phyloP scores from a whole-genome alignment of 2,888 invertebrate species.

The Siphonodentalium dalli region DNA sequence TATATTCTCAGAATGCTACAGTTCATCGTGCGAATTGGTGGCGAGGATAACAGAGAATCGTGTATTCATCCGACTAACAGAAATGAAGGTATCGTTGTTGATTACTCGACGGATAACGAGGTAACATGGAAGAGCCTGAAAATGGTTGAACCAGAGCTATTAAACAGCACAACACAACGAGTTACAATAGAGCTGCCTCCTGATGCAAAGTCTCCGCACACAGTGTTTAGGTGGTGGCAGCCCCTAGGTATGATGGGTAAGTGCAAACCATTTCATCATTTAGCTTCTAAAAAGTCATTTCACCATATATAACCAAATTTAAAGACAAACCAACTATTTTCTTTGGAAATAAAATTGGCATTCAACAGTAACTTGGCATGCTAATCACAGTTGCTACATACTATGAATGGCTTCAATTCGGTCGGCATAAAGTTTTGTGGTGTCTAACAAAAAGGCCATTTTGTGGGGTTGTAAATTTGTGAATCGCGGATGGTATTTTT shows the following conservation, averaged over 20 bases:
- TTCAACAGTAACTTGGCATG: too few species aligned
- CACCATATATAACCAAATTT: too few species aligned
- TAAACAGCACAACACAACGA: slow-evolving; percentile 45
- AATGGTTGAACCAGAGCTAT: slow-evolving; percentile 51
- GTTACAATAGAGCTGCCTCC: slow-evolving; percentile 57
- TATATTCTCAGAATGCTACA: slow-evolving; percentile 55
- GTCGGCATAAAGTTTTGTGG: too few species aligned
- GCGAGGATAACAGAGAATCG: slow-evolving; percentile 36
- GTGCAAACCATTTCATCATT: neutral
- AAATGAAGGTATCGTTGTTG: slow-evolving; percentile 60
- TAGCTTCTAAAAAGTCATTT: too few species aligned
- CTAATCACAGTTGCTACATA: too few species aligned
- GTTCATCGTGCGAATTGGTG: slow-evolving; percentile 60
- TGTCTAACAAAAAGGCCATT: too few species aligned
- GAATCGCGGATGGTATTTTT: too few species aligned
- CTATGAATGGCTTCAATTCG: too few species aligned
- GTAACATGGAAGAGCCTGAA: slow-evolving; percentile 59
- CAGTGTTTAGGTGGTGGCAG: slow-evolving; percentile 66
- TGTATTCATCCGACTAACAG: slow-evolving; percentile 51
- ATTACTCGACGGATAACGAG: slow-evolving; percentile 62
- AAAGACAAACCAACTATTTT: too few species aligned
- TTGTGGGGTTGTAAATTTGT: too few species aligned
- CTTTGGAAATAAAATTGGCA: too few species aligned
- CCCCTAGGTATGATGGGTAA: slow-evolving; percentile 58
- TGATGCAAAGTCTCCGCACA: slow-evolving; percentile 57